Conservation (phyloP, 2,113 vertebrate species). For the Pachycephala philippinensis region DNA sequence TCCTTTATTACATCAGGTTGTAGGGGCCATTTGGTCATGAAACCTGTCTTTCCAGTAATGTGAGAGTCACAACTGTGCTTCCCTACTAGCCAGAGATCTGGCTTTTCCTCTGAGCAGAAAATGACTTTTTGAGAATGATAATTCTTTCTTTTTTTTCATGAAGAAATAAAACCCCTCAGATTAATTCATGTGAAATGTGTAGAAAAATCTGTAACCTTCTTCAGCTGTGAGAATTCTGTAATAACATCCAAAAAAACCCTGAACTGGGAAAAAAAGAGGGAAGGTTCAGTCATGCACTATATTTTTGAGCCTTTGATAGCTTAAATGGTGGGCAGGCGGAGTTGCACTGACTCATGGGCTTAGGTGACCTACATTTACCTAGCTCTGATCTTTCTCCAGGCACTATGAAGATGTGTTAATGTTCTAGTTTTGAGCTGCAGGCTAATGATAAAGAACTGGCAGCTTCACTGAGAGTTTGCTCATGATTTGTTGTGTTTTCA, state of each 20-base stretch:
- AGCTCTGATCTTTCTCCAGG: conserved; percentile 33
- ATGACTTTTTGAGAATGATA: neutral
- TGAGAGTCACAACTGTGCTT: neutral
- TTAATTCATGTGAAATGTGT: neutral
- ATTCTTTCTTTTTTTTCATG: neutral
- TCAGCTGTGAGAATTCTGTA: neutral
- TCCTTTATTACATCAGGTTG: neutral
- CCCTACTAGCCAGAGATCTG: neutral
- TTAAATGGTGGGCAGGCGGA: conserved; percentile 20
- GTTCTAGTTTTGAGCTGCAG: conserved; percentile 21
- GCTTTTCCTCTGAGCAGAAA: neutral
- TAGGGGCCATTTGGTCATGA: neutral
- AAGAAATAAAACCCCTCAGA: neutral
- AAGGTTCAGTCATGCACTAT: neutral
- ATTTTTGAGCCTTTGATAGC: conserved; percentile 24
- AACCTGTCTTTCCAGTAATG: neutral
- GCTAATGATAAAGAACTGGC: conserved; percentile 1
- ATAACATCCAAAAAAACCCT: neutral
- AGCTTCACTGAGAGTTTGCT: neutral
- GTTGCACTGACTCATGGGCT: conserved; percentile 43
- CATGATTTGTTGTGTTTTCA: neutral
- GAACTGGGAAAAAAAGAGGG: fast-evolving
- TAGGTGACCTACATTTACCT: conserved; percentile 58
- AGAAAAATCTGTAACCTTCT: neutral
- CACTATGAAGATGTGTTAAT: neutral